Evolutionary conservation across 2,113 vertebrate genomes (phyloP), one percentile per base, ranked within the genome.

Genomic region (Mormoops blainvillei): DNA sequence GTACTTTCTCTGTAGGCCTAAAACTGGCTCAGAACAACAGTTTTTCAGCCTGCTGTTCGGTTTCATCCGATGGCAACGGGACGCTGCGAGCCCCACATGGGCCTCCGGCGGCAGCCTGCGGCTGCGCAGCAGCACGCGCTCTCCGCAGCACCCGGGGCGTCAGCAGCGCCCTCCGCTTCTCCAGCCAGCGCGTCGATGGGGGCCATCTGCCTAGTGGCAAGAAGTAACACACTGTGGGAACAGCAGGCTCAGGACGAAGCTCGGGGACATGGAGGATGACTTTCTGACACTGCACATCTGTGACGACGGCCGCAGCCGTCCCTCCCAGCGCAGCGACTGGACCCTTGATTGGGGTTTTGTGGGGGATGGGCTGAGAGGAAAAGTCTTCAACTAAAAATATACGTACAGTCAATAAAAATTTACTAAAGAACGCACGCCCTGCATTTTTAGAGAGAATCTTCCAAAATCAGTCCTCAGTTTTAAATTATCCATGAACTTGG

Each of bases 401-500:
- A 63, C 52, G 70, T 36, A 45, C 7, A 89, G n/a, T 43, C 71
- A 38, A 95, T 54, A 67, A 92, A 50, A 89, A 77, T 11, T 67
- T 56, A 84, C 45, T 45, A 26, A 38, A 74, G 74, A 50, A 81
- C 33, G 71, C 52, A 68, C 11, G 28, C 50, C 20, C 74, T 58
- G 38, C 3, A 80, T 48, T 77, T 92, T 83, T 68, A 91, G 90
- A 26, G 58, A 77, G 7, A 19, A 63, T 65, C 45, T 96, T 73
- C 91, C 70, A 97, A 97, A 98, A 97, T 96, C 89, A 87, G 58
- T 90, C 70, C 56, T 85, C 63, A 97, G 95, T 95, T 96, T 94
- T 97, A 95, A 98, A 97, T 98, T 98, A 98, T 61, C 98, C 97
- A 93, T 95, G 92, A 98, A 98, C 96, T 98, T 94, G 83, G 95